phyloP scores from a whole-genome alignment of 2,888 invertebrate genomes.

The Epinotia brunnichana region DNA sequence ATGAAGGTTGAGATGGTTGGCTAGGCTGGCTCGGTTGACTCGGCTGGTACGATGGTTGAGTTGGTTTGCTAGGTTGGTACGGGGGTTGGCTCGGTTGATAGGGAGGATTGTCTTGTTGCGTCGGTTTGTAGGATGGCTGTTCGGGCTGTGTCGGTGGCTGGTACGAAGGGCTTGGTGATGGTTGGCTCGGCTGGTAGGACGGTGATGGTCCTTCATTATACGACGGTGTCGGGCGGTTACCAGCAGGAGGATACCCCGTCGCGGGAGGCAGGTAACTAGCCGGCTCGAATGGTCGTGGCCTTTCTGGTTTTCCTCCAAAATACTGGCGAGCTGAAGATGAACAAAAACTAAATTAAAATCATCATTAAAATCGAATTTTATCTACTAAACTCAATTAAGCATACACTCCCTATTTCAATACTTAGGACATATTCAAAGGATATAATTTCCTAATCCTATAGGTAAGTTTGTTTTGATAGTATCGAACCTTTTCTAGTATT shows the following conservation, averaged over 20 bases:
- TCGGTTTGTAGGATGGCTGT: slow-evolving; percentile 50
- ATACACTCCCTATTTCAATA: neutral
- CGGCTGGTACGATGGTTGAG: slow-evolving; percentile 60
- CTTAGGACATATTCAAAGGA: neutral
- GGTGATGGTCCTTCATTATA: slow-evolving; percentile 71
- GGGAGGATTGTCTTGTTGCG: slow-evolving; percentile 52
- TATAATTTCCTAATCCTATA: slow-evolving; percentile 22
- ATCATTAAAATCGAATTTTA: neutral
- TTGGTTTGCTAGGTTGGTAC: slow-evolving; percentile 51
- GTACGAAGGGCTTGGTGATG: slow-evolving; percentile 50
- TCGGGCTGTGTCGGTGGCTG: slow-evolving; percentile 54
- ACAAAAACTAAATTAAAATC: slow-evolving; percentile 14
- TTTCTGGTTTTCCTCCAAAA: slow-evolving; percentile 86
- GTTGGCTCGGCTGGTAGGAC: slow-evolving; percentile 57
- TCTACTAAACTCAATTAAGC: neutral
- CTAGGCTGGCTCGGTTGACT: slow-evolving; percentile 52
- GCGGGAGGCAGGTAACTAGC: slow-evolving; percentile 68
- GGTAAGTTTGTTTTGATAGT: slow-evolving; percentile 16
- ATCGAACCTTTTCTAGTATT: slow-evolving; percentile 78
- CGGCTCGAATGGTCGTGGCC: slow-evolving; percentile 88
- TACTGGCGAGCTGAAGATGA: slow-evolving; percentile 86
- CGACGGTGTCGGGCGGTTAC: slow-evolving; percentile 71
- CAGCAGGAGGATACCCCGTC: slow-evolving; percentile 74
- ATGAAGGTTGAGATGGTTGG: slow-evolving; percentile 47
- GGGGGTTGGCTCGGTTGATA: slow-evolving; percentile 52